Evolutionary conservation across 2,113 vertebrate species (phyloP).

Genomic region (Etheostoma cragini): DNA sequence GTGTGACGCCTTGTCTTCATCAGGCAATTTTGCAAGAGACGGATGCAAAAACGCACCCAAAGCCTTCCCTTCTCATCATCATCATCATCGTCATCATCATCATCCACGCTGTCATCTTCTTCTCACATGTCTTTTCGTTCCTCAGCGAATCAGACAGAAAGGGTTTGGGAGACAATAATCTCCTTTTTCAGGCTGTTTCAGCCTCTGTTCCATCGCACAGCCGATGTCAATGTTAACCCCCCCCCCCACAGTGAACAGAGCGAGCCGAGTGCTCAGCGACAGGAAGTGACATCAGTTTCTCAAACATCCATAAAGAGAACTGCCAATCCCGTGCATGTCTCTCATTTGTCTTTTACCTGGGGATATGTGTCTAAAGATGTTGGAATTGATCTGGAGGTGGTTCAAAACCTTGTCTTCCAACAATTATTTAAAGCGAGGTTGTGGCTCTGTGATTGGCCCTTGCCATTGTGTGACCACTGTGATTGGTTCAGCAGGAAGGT

Average conservation of each 20-base stretch:
- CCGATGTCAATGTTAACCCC: constrained; percentile 60
- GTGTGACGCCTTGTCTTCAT: constrained; percentile 10
- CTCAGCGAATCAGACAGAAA: constrained; percentile 3
- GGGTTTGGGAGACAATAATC: constrained; percentile 50
- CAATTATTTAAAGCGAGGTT: too few species aligned
- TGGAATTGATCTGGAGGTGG: too few species aligned
- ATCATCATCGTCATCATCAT: neutral
- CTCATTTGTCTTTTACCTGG: neutral
- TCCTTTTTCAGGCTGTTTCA: constrained; percentile 39
- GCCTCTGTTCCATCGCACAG: constrained; percentile 1
- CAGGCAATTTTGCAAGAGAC: neutral
- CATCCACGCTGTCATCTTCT: neutral
- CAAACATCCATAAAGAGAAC: constrained; percentile 4
- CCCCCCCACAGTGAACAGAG: constrained; percentile 15
- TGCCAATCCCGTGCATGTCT: too few species aligned
- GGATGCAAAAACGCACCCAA: neutral
- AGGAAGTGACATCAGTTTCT: constrained; percentile 31
- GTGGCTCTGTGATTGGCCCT: too few species aligned
- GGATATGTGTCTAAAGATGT: too few species aligned
- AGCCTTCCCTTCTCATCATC: neutral
- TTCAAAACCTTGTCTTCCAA: too few species aligned
- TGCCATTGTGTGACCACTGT: too few species aligned
- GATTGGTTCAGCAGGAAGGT: too few species aligned
- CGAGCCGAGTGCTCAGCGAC: constrained; percentile 28
- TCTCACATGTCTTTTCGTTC: constrained; percentile 1